Percentiles rank a stretch among this genome's conserved stretches.
Evolutionary conservation across 2,113 vertebrate species (phyloP).

Genomic region (Phyllopteryx taeniolatus): DNA sequence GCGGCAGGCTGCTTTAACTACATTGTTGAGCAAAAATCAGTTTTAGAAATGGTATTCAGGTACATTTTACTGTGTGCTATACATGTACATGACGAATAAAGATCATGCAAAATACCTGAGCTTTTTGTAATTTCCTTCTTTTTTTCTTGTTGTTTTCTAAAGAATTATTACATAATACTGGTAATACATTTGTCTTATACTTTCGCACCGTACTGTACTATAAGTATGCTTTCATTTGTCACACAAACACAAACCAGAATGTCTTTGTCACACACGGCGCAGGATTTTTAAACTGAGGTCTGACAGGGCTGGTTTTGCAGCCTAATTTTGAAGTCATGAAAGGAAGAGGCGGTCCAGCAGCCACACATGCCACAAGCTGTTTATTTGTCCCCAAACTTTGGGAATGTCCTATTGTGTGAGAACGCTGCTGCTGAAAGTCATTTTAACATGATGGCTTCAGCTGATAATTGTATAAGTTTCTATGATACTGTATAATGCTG

Average conservation of each 20-base stretch:
- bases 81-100: too few relatives aligned
- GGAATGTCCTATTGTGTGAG: constrained; percentile 80
- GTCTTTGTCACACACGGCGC: neutral
- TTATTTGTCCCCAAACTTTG: constrained; percentile 73
- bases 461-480: constrained; percentile 14
- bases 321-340: constrained; percentile 38
- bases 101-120: too few relatives aligned
- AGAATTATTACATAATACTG: too few relatives aligned
- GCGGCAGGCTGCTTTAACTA: too few relatives aligned
- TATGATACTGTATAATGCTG: constrained; percentile 9
- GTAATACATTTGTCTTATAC: too few relatives aligned
- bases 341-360: constrained; percentile 55
- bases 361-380: constrained; percentile 74
- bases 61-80: too few relatives aligned
- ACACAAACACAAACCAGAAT: neutral
- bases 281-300: constrained; percentile 6
- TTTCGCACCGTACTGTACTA: too few relatives aligned
- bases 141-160: too few relatives aligned
- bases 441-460: constrained; percentile 46
- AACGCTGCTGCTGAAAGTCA: constrained; percentile 59
- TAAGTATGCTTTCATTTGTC: neutral
- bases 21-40: too few relatives aligned
- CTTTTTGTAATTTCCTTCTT: too few relatives aligned
- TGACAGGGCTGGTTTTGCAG: constrained; percentile 57
- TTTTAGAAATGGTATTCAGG: too few relatives aligned